These are phyloP conservation scores for Falco naumanni DNA, from an alignment of 2,797 vertebrate species.

Conservation along the genomic window DNA sequence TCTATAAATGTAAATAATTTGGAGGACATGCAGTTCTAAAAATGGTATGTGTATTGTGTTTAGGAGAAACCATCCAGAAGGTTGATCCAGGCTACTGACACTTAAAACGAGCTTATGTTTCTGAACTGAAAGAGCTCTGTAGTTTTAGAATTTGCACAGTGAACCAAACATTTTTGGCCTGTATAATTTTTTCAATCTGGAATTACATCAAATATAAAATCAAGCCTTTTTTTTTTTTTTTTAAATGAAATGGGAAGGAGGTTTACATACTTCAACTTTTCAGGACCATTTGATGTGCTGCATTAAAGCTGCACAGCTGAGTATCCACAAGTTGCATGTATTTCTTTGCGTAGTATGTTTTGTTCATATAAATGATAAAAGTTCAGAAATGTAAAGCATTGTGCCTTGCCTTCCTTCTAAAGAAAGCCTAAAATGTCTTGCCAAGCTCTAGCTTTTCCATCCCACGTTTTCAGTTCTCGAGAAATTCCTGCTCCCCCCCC, in stretches of 20 bases:
- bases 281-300: background rate
- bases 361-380: background rate
- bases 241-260: background rate
- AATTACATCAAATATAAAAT: background rate
- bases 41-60: background rate
- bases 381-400: background rate
- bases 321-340: background rate
- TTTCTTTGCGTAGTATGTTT: background rate
- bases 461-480: conserved; percentile 6
- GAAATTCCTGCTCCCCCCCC: background rate
- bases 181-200: background rate
- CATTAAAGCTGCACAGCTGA: background rate
- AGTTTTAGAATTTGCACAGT: background rate
- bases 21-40: background rate
- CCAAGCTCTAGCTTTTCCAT: conserved; percentile 7
- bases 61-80: background rate
- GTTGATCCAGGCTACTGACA: background rate
- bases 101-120: background rate
- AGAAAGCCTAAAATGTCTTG: conserved; percentile 18
- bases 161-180: background rate
- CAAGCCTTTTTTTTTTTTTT: background rate
- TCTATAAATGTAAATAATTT: background rate
- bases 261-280: background rate
- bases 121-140: background rate
- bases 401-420: background rate